Percentiles rank a stretch among this genome's conserved stretches.
These are phyloP conservation scores for Myiothlypis coronata DNA, from an alignment of 2,797 vertebrate species.

Conservation along the genomic window DNA sequence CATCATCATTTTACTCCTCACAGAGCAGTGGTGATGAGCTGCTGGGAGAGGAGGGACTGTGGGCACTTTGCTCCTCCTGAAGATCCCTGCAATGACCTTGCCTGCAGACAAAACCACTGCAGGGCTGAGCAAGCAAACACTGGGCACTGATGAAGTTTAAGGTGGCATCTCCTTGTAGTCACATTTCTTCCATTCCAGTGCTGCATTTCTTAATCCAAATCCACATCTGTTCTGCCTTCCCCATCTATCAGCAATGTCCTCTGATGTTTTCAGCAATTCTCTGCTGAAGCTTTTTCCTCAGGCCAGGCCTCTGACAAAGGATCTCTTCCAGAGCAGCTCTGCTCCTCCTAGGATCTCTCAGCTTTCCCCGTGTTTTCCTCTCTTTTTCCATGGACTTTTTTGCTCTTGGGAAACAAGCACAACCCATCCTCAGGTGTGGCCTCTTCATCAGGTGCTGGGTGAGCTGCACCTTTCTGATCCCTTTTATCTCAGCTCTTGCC, in stretches of 20 bases:
- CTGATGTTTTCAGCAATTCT: background rate
- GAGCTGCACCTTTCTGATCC: background rate
- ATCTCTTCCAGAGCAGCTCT: background rate
- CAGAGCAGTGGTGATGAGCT: background rate
- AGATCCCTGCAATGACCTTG: background rate
- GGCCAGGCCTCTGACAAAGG: background rate
- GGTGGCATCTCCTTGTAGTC: background rate
- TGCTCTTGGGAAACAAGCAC: background rate
- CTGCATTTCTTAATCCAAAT: background rate
- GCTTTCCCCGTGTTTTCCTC: background rate
- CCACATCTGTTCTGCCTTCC: background rate
- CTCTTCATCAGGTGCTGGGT: background rate
- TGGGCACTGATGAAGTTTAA: background rate
- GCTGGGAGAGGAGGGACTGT: background rate
- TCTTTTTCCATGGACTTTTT: background rate
- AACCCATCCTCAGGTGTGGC: background rate
- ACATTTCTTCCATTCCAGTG: background rate
- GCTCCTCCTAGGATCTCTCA: background rate
- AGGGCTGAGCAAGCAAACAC: background rate
- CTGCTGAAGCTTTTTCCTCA: background rate
- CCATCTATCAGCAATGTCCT: background rate
- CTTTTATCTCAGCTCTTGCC: background rate
- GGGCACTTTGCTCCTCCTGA: background rate
- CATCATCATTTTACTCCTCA: background rate
- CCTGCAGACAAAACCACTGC: background rate